Evolutionary conservation across 2,797 vertebrate species (phyloP), one percentile per base, ranked within the genome.

Genomic region (Lerista edwardsae): DNA sequence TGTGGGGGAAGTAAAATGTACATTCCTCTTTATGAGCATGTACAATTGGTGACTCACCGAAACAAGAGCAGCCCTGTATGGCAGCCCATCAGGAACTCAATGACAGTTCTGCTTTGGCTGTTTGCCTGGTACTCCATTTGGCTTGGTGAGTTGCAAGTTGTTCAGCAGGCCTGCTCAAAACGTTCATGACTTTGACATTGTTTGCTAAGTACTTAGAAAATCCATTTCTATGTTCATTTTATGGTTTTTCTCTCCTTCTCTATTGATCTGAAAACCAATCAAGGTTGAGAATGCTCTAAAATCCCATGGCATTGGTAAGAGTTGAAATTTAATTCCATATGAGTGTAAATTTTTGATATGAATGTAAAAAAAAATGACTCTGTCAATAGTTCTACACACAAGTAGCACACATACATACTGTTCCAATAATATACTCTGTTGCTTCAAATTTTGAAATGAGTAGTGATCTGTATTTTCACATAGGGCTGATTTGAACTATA

Each of bases 231-330:
- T 80, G 68, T 34, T 17, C 27, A 68, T 80, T 12, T 80, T 71
- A 25, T 41, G 23, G 25, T 29, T 41, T 79, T 44, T 57, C 27
- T 34, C n/a, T 31, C 6, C 36, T 84, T 23, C 25, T 39, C 73
- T 67, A 67, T 3, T 79, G 29, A 86, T 36, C 62, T 85, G 80
- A 73, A 82, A 59, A 27, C 6, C 9, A 31, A 74, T 41, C 27
- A 55, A 94, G 91, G 77, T 91, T 82, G 90, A 94, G 87, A 89
- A 94, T 82, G 91, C 87, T 8, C 3, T 94, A 83, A 93, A 94
- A 87, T 65, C 82, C 88, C 87, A 92, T 34, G 93, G 91, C 67
- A 84, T 88, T 55, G 2, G 93, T 93, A 91, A 93, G 92, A 82
- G 44, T 67, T 67, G 76, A 75, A 25, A 15, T 74, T 75, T 72